phyloP scores from a whole-genome alignment of 2,113 vertebrate genomes.

The Bubalus kerabau region DNA sequence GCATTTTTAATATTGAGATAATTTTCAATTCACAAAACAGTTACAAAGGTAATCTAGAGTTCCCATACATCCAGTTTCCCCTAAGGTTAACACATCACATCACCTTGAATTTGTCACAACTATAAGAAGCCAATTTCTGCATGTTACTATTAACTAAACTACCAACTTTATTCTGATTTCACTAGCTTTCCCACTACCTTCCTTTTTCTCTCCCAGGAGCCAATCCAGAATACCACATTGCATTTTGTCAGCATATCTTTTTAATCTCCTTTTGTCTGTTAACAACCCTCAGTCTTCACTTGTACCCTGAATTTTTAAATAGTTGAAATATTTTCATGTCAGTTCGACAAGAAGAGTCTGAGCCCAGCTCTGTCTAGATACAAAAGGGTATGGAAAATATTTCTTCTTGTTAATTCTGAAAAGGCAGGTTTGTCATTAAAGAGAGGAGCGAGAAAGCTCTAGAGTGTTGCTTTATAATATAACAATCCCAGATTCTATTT shows the following conservation, averaged over 20 bases:
- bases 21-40: neutral
- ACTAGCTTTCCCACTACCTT: neutral
- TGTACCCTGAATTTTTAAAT: neutral
- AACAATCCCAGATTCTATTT: neutral
- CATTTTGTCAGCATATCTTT: neutral
- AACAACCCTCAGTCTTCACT: neutral
- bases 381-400: neutral
- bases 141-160: neutral
- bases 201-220: neutral
- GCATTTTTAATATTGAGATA: neutral
- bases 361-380: neutral
- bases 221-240: neutral
- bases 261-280: neutral
- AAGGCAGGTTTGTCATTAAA: neutral
- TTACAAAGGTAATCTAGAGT: neutral
- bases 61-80: neutral
- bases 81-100: neutral
- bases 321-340: slow-evolving; percentile 8
- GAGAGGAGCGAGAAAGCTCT: neutral
- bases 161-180: neutral
- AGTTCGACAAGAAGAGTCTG: neutral
- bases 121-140: neutral
- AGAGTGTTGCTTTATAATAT: neutral
- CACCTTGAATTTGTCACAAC: neutral
- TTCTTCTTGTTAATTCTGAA: neutral